Evolutionary conservation across 2,113 vertebrate genomes (phyloP).

Genomic region (Syngnathus floridae): DNA sequence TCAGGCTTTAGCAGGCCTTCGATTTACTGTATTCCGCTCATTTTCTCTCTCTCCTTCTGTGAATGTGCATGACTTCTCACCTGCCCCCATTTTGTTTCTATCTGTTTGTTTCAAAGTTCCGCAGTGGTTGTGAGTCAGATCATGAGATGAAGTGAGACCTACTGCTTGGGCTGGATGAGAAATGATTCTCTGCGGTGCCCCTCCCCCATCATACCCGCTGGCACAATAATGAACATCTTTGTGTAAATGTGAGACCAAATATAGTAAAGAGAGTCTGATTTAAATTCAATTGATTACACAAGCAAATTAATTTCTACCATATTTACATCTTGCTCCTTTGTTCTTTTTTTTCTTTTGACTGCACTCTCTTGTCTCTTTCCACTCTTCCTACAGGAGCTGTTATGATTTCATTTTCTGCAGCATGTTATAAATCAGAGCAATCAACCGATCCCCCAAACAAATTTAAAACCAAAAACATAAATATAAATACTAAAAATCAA

Average conservation of each 20-base stretch:
- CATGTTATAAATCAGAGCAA: conserved; percentile 1
- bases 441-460: background rate
- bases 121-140: conserved; percentile 42
- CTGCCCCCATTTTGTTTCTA: conserved; percentile 57
- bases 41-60: conserved; percentile 3
- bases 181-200: background rate
- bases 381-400: background rate
- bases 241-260: background rate
- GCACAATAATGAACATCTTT: background rate
- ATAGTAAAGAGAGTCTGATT: background rate
- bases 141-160: conserved; percentile 16
- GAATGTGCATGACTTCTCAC: conserved; percentile 15
- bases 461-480: background rate
- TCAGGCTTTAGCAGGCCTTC: conserved; percentile 17
- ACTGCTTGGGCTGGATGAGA: background rate
- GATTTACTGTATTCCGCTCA: conserved; percentile 31
- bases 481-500: background rate
- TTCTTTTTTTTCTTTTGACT: background rate
- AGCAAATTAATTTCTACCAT: background rate
- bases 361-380: background rate
- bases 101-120: conserved; percentile 40
- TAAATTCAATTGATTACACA: background rate
- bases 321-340: background rate
- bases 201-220: background rate
- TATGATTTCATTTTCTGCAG: conserved; percentile 6